Evolutionary conservation across 2,888 invertebrate species (phyloP).

Genomic region (Caenorhabditis doughertyi): DNA sequence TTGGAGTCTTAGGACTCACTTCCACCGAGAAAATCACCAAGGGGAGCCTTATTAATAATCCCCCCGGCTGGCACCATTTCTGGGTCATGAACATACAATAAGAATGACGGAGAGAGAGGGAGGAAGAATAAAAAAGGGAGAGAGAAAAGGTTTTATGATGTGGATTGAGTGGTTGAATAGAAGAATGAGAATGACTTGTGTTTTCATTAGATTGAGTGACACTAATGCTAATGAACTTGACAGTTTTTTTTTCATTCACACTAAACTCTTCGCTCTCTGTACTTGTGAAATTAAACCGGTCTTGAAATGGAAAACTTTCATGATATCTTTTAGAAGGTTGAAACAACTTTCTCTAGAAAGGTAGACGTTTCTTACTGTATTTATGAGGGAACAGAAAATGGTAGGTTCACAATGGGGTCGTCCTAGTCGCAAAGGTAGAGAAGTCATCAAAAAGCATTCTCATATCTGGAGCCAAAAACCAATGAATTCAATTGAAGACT

Average conservation of each 20-base stretch:
- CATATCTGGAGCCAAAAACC: too few species aligned
- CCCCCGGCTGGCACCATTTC: constrained; percentile 59
- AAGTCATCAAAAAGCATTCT: too few species aligned
- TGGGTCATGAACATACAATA: constrained; percentile 51
- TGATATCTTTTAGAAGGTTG: neutral
- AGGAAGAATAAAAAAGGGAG: neutral
- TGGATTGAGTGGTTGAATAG: constrained; percentile 39
- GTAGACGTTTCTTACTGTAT: too few species aligned
- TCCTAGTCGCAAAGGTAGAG: too few species aligned
- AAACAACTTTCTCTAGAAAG: neutral
- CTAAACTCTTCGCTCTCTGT: neutral
- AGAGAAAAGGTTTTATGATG: constrained; percentile 49
- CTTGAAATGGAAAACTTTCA: neutral
- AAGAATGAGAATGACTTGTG: constrained; percentile 33
- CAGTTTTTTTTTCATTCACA: constrained; percentile 2
- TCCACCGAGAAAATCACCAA: constrained; percentile 14
- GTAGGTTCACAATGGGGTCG: too few species aligned
- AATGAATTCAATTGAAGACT: too few species aligned
- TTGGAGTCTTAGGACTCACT: constrained; percentile 43
- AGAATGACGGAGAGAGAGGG: constrained; percentile 2
- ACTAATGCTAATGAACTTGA: constrained; percentile 41
- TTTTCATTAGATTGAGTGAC: constrained; percentile 50
- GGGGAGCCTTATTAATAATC: constrained; percentile 57
- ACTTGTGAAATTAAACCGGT: neutral
- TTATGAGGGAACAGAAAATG: too few species aligned